Evolutionary conservation across 2,797 vertebrate genomes (phyloP), one percentile per base, ranked within the genome.

Genomic region (Champsocephalus gunnari): DNA sequence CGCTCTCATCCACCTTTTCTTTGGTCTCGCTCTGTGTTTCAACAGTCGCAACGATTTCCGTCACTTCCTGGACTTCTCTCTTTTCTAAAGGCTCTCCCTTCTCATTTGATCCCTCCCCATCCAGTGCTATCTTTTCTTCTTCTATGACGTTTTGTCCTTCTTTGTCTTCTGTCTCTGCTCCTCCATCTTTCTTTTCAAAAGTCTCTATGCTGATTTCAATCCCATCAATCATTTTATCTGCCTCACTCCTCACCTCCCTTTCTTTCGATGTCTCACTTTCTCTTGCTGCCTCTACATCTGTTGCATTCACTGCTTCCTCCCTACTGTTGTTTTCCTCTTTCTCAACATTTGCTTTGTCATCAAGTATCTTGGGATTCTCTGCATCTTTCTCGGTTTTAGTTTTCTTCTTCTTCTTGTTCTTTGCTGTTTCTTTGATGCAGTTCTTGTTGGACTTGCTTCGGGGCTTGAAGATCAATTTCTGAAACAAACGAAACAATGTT

Each of bases 391-490:
- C 93, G 0, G 3, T 50, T 16, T 86, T 84, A 3, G 82, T 66
- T 21, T 79, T 87, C n/a, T 91, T 92, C 76, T 94, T 94, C 89
- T 92, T 95, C 73, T 94, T 95, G 85, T 88, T 94, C 81, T 94
- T 95, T 0, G 90, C 80, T 0, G 86, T 19, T 9, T 95, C 93
- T 89, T 95, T 95, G 68, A 93, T 79, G 21, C 87, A 92, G 88
- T 93, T 95, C 88, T 96, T 96, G 92, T 87, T 94, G 73, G 94
- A 91, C 87, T 95, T 96, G 85, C 90, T 89, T 56, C 94, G 78
- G 44, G 94, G 66, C 88, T 93, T 95, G 92, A 96, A 96, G 91
- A 94, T 94, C 85, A 95, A 87, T 91, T 94, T 96, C 95, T 96
- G 92, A 74, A 94, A 95, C 48, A 86, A 38, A 9, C 8, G 8